These are phyloP conservation scores for Embiotoca jacksoni DNA, from an alignment of 2,113 vertebrate species.

Conservation along the genomic window DNA sequence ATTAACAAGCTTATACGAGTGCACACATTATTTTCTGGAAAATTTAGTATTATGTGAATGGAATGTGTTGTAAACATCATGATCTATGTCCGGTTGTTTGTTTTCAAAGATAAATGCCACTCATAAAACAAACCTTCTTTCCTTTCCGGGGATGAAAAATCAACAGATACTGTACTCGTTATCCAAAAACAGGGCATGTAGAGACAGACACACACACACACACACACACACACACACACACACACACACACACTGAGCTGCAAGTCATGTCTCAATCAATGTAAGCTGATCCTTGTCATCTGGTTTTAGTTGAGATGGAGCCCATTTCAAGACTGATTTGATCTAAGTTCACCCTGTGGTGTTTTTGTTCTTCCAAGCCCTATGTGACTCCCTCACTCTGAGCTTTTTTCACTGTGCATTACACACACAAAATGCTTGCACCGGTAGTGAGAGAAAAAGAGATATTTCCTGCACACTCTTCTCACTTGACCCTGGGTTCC, in stretches of 20 bases:
- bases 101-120: constrained; percentile 22
- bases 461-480: constrained; percentile 60
- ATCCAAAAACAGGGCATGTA: constrained; percentile 39
- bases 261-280: constrained; percentile 56
- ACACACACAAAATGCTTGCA: constrained; percentile 24
- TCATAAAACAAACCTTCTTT: constrained; percentile 14
- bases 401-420: constrained; percentile 46
- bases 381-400: constrained; percentile 43
- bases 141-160: constrained; percentile 22
- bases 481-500: constrained; percentile 67
- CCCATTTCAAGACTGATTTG: constrained; percentile 69
- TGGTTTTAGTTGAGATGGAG: constrained; percentile 72
- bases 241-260: constrained; percentile 29
- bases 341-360: constrained; percentile 65
- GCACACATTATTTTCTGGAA: background rate
- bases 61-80: background rate
- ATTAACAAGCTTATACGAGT: constrained; percentile 1
- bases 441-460: constrained; percentile 41
- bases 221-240: constrained; percentile 8
- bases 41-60: background rate
- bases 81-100: background rate
- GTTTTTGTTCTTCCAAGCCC: constrained; percentile 52
- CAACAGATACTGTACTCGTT: constrained; percentile 7
- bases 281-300: constrained; percentile 75
- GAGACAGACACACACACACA: background rate